Conservation (phyloP, 1,140 invertebrate species). For the Euwallacea similis region DNA sequence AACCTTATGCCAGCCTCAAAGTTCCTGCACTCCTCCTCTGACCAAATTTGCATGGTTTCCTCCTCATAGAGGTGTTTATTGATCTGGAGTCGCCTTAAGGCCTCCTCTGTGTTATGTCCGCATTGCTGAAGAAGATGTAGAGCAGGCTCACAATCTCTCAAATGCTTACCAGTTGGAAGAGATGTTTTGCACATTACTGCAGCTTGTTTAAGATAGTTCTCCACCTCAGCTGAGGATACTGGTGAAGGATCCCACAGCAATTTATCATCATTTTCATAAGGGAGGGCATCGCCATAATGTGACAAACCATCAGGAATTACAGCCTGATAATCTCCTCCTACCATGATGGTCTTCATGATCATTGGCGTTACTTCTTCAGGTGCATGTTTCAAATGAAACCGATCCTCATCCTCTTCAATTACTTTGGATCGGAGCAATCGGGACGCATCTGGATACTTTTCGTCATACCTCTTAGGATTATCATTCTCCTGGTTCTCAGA, state of each 20-base stretch:
- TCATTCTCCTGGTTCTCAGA: slow-evolving; percentile 53
- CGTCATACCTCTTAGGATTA: slow-evolving; percentile 45
- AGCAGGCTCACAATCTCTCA: slow-evolving; percentile 91
- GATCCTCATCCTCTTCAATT: slow-evolving; percentile 40
- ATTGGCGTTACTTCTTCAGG: slow-evolving; percentile 31
- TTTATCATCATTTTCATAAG: slow-evolving; percentile 93
- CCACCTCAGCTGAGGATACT: slow-evolving; percentile 72
- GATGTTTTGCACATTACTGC: slow-evolving; percentile 56
- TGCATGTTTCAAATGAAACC: slow-evolving; percentile 38
- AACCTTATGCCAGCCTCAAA: slow-evolving; percentile 91
- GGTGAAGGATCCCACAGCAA: slow-evolving; percentile 86
- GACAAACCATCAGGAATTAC: slow-evolving; percentile 86
- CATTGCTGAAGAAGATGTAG: slow-evolving; percentile 88
- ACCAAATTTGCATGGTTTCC: slow-evolving; percentile 84
- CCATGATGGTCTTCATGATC: slow-evolving; percentile 52
- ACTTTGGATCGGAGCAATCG: slow-evolving; percentile 49
- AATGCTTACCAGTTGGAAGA: slow-evolving; percentile 74
- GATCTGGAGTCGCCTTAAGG: slow-evolving; percentile 70
- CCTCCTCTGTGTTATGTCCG: slow-evolving; percentile 91
- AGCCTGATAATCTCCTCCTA: slow-evolving; percentile 90
- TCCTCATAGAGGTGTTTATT: slow-evolving; percentile 66
- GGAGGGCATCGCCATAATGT: slow-evolving; percentile 74
- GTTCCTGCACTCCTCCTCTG: slow-evolving; percentile 93
- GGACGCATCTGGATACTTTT: slow-evolving; percentile 51
- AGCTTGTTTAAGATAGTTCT: slow-evolving; percentile 76